These are phyloP conservation scores for Rhyacophila evoluta DNA, from an alignment of 2,888 invertebrate species.

Conservation along the genomic window DNA sequence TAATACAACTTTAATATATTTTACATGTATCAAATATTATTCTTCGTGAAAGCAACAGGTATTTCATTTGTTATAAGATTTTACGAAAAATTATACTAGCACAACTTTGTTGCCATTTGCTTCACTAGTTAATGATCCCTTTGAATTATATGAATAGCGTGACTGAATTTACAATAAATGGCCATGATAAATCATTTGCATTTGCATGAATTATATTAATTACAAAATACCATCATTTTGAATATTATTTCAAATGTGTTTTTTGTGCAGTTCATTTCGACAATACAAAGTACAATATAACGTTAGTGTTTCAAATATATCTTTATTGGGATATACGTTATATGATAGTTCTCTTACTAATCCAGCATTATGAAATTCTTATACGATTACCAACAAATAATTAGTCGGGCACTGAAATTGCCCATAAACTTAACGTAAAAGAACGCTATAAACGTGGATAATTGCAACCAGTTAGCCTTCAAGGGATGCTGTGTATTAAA, in stretches of 20 bases:
- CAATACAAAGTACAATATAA: no score
- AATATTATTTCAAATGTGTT: no score
- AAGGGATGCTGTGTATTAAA: conserved; percentile 29
- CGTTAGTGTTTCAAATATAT: no score
- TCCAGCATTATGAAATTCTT: neutral
- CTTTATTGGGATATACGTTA: neutral
- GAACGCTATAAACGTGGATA: conserved; percentile 31
- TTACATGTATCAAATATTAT: no score
- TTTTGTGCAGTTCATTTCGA: neutral
- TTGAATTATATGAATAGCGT: neutral
- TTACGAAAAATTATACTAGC: no score
- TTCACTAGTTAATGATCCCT: no score
- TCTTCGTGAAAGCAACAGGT: no score
- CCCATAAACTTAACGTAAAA: neutral
- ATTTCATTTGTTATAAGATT: no score
- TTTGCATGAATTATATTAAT: neutral
- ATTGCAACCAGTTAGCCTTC: conserved; percentile 40
- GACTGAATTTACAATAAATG: neutral
- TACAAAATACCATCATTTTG: no score
- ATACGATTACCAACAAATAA: neutral
- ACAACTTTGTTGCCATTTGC: no score
- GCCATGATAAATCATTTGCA: neutral
- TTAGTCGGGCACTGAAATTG: neutral
- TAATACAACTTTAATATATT: no score
- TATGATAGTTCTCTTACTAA: neutral